Evolutionary conservation across 2,888 invertebrate genomes (phyloP).

Genomic region (Steinernema carpocapsae): DNA sequence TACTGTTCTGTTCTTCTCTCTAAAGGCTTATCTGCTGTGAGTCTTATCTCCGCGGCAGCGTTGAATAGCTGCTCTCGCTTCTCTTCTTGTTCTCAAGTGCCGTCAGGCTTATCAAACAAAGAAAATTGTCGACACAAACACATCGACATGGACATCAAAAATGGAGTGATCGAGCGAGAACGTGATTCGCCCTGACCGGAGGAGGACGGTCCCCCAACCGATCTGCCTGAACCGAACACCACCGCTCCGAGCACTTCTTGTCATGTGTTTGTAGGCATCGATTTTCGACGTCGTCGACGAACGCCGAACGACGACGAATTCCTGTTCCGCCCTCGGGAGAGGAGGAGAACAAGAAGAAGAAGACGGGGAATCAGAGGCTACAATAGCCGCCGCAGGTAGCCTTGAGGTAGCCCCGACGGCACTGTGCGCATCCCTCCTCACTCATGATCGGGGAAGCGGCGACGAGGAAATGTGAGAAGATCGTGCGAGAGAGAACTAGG

Average conservation of each 20-base stretch:
- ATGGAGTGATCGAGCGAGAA: conserved; percentile 12
- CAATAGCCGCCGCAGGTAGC: conserved; percentile 20
- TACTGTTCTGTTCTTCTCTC: no score
- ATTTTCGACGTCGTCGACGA: conserved; percentile 1
- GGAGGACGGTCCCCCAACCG: conserved; percentile 9
- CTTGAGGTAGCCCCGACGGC: conserved; percentile 28
- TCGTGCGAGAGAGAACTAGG: not conserved
- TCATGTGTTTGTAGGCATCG: conserved; percentile 13
- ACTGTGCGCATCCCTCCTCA: not conserved
- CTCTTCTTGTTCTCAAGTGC: not conserved
- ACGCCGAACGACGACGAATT: conserved; percentile 9
- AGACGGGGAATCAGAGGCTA: not conserved
- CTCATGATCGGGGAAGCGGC: not conserved
- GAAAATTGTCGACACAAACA: conserved; percentile 32
- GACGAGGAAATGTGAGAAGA: not conserved
- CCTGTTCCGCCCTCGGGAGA: conserved; percentile 11
- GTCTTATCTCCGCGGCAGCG: conserved; percentile 25
- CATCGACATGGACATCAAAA: conserved; percentile 28
- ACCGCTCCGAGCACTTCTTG: conserved; percentile 5
- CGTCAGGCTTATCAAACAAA: conserved; percentile 29
- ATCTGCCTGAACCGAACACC: not conserved
- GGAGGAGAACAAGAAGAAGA: not conserved
- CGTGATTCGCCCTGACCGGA: conserved; percentile 2
- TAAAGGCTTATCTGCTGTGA: not conserved
- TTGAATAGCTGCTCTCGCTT: conserved; percentile 10